Base-by-base conservation (phyloP, 2,888 invertebrate genomes). In the Mechanitis messenoides region DNA sequence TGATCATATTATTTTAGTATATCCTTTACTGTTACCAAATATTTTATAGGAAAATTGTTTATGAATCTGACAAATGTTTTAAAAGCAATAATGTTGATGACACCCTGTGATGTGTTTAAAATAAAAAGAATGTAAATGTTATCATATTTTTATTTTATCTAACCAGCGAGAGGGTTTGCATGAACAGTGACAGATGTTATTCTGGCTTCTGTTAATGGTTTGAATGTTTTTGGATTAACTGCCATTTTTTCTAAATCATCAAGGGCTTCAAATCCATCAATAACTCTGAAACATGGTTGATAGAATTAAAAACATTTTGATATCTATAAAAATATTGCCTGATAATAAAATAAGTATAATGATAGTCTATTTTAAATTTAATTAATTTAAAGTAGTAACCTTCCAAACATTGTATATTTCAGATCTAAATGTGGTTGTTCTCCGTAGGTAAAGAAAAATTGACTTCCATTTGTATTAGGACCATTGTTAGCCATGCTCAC, bases 401-500 rank as follows among this genome's bases (percentile, higher is more conserved):
- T 97, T 81, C 96, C 99, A 92, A 99, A 98, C 47, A 98, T 80
- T 3, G 99, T 99, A 81, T 99, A 99, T 80, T 99, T 99, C 63
- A 98, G 91, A 85, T 99, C 99, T 61, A 99, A 91, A 87, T 98
- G 97, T 53, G 97, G 96, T 78, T 99, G 99, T 62, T 97, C 94
- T 12, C 93, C 95, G 84, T 99, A 99, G 0, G 96, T 94, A 69
- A 99, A 95, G 82, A 99, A 99, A 85, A 99, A 99, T 82, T 99
- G 99, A 75, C 98, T 98, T 3, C 95, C 96, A 91, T 99, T 99
- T 9, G 97, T 96, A 81, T 99, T 98, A 0, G 98, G 97, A 3
- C 99, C 99, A 90, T 97, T 98, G 81, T 98, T 99, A 5, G 99
- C 99, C 98, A 99, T 98, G 3, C 98, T 98, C 1, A 99, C 91